Evolutionary conservation across 2,113 vertebrate genomes (phyloP).

Genomic region (Phylloscopus whistleri): DNA sequence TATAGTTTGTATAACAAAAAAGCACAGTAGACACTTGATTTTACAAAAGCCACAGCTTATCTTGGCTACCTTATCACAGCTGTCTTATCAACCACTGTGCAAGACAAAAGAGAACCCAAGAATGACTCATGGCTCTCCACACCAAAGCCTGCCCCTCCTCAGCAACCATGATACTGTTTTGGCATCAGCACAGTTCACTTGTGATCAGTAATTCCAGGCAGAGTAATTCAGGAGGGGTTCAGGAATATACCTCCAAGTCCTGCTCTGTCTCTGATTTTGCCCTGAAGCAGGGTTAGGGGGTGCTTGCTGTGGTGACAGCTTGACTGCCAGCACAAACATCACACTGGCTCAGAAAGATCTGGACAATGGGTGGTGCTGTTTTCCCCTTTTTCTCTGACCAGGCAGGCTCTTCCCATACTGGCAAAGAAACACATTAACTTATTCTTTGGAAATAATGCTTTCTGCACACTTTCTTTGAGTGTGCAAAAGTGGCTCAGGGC

Average conservation of each 20-base stretch:
- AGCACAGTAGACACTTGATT: neutral
- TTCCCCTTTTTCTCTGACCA: neutral
- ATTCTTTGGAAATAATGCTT: neutral
- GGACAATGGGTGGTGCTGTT: neutral
- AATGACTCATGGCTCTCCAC: neutral
- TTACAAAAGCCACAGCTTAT: neutral
- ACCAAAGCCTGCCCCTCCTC: neutral
- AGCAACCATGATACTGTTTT: neutral
- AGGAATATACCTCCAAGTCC: neutral
- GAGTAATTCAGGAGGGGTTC: neutral
- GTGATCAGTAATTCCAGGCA: neutral
- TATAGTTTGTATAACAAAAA: neutral
- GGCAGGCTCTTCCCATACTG: neutral
- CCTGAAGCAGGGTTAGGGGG: neutral
- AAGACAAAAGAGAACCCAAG: neutral
- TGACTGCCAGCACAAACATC: neutral
- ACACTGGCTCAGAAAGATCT: neutral
- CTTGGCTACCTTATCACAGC: too few relatives aligned
- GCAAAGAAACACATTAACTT: neutral
- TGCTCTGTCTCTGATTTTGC: neutral
- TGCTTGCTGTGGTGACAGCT: neutral
- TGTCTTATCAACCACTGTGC: neutral
- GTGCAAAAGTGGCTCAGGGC: accelerated
- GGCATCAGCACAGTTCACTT: neutral
- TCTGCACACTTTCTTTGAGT: neutral